Percentiles rank a stretch among this genome's conserved stretches.
These are phyloP conservation scores for Oryctolagus cuniculus DNA, from an alignment of 2,113 vertebrate species.

Conservation along the genomic window DNA sequence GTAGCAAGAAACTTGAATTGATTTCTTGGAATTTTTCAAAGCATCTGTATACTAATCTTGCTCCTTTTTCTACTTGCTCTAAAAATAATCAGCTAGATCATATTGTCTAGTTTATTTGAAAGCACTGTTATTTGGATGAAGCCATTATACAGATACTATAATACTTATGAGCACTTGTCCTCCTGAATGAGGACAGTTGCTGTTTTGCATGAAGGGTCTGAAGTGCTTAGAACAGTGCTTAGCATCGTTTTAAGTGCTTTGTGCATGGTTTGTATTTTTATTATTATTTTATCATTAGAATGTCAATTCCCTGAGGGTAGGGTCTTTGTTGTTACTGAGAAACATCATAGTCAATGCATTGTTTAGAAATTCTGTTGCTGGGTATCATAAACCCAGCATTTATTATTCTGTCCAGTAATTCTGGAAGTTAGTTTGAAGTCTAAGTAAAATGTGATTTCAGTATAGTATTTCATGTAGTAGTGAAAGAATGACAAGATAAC, in stretches of 20 bases:
- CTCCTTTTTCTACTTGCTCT: constrained; percentile 42
- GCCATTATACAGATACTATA: background rate
- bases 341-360: background rate
- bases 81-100: constrained; percentile 24
- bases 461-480: background rate
- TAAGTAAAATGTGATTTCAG: background rate
- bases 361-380: constrained; percentile 7
- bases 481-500: background rate
- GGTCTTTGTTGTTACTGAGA: constrained; percentile 33
- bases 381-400: background rate
- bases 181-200: constrained; percentile 7
- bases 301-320: constrained; percentile 10
- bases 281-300: background rate
- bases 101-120: constrained; percentile 27
- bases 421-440: background rate
- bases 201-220: background rate
- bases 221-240: background rate
- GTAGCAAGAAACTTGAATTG: constrained; percentile 25
- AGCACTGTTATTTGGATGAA: constrained; percentile 49
- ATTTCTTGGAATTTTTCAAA: constrained; percentile 41
- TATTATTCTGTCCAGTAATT: background rate
- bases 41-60: constrained; percentile 40
- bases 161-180: constrained; percentile 23
- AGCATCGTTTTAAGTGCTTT: background rate
- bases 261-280: background rate